Evolutionary conservation across 1,140 invertebrate genomes (phyloP), one percentile per base, ranked within the genome.

Genomic region (Caerostris extrusa): DNA sequence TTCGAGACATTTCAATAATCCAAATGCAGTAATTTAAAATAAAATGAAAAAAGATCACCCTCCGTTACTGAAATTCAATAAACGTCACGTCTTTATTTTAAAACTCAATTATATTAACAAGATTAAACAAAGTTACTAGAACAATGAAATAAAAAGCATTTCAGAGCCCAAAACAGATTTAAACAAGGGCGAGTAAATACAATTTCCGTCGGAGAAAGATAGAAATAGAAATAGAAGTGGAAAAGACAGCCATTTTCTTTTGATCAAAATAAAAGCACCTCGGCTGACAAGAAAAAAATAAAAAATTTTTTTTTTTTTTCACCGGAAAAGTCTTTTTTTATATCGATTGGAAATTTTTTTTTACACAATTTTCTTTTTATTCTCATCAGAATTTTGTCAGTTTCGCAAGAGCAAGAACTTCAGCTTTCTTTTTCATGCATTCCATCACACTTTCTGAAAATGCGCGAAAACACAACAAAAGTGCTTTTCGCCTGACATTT

Each of bases 181-280:
- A 81, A 81, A 81, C n/a, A 81, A 81, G 12, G 10, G 14, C 77
- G n/a, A 67, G 61, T 67, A 67, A 67, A 67, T 67, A 67, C 61
- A 67, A 81, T 81, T 81, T 81, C 12, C 77, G 10, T 34, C 19
- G n/a, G 34, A 34, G 34, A 53, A 14, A 4, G 77, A 53, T 34
- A 53, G 0, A 34, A 34, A 34, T n/a, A 34, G 50, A 81, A 81
- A 81, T 81, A 34, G 12, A 55, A 53, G 53, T 34, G 53, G 53
- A 81, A 81, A 55, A 81, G 34, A 14, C 34, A 12, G 77, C 53
- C 77, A 81, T 55, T 81, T 81, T 81, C 77, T 81, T 81, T 81
- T 81, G 77, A 81, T 81, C 7, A 53, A 10, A 81, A 81, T 81
- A 55, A 34, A 81, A 81, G 19, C 12, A 34, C 34, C 34, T 34